These are phyloP conservation scores for Orius insidiosus DNA, from an alignment of 1,140 invertebrate genomes.

Conservation along the genomic window DNA sequence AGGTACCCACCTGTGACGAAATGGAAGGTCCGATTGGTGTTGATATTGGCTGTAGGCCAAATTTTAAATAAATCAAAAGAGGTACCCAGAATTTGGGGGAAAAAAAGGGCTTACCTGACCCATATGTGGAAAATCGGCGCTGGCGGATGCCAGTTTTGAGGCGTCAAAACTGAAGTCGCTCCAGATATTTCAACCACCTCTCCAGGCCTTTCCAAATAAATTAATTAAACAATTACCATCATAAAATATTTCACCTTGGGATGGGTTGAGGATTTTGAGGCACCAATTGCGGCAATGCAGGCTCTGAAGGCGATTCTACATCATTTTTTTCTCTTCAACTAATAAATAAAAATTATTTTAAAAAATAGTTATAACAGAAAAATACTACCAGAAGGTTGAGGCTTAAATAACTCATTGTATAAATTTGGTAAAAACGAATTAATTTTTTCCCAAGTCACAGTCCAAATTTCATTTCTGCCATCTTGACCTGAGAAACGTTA, in stretches of 20 bases:
- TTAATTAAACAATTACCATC: too few species aligned
- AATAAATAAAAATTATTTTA: background rate
- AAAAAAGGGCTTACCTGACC: constrained; percentile 26
- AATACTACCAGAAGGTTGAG: constrained; percentile 18
- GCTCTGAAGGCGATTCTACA: background rate
- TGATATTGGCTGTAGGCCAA: constrained; percentile 33
- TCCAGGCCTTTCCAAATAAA: constrained; percentile 23
- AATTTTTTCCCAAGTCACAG: constrained; percentile 82
- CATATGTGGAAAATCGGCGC: constrained; percentile 30
- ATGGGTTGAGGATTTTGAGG: background rate
- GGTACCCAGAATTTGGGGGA: too few species aligned
- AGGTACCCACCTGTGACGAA: constrained; percentile 9
- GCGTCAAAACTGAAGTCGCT: background rate
- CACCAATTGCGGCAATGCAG: too few species aligned
- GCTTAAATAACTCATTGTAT: constrained; percentile 56
- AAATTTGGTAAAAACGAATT: constrained; percentile 71
- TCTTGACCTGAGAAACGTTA: constrained; percentile 40
- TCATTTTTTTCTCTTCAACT: constrained; percentile 1
- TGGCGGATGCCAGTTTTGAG: constrained; percentile 14
- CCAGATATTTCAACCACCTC: constrained; percentile 23
- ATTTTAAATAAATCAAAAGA: constrained; percentile 18
- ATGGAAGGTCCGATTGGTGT: constrained; percentile 35
- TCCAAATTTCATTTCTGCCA: constrained; percentile 59
- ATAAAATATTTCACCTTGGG: background rate
- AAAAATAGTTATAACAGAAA: background rate